A percentile compares a stretch with the other conserved stretches of the same genome.
These are phyloP conservation scores for Ptilonorhynchus violaceus DNA, from an alignment of 2,113 vertebrate genomes.

Conservation along the genomic window DNA sequence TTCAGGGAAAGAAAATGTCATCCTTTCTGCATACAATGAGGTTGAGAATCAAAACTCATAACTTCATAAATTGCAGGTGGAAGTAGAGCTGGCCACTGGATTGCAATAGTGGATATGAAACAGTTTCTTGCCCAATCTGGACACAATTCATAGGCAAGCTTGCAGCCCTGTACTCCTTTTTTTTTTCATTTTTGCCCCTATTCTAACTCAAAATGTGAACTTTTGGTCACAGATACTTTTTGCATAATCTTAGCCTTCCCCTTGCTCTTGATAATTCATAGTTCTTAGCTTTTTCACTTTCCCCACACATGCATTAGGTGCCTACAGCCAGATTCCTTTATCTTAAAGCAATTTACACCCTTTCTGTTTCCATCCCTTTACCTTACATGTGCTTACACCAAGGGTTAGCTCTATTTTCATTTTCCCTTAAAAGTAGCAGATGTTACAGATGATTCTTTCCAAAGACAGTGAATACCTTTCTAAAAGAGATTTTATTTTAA, in stretches of 20 bases:
- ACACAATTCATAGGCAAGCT: background rate
- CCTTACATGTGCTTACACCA: background rate
- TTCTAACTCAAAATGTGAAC: background rate
- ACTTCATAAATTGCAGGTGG: background rate
- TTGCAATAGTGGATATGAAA: background rate
- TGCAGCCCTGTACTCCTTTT: background rate
- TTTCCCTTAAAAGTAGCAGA: background rate
- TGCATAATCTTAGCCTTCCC: background rate
- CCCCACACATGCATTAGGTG: background rate
- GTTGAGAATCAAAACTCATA: background rate
- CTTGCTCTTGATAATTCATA: background rate
- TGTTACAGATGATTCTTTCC: background rate
- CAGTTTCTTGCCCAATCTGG: background rate
- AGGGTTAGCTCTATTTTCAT: background rate
- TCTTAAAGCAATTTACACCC: background rate
- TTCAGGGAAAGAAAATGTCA: background rate
- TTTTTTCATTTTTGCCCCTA: background rate
- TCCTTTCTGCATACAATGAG: background rate
- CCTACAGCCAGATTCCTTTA: background rate
- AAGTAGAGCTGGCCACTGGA: background rate
- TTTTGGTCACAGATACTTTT: background rate
- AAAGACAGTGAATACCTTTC: background rate
- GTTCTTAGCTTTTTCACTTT: background rate
- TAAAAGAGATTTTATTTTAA: background rate
- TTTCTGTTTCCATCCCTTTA: background rate